phyloP scores from a whole-genome alignment of 2,113 vertebrate genomes.

The Rhinopomastus cyanomelas region DNA sequence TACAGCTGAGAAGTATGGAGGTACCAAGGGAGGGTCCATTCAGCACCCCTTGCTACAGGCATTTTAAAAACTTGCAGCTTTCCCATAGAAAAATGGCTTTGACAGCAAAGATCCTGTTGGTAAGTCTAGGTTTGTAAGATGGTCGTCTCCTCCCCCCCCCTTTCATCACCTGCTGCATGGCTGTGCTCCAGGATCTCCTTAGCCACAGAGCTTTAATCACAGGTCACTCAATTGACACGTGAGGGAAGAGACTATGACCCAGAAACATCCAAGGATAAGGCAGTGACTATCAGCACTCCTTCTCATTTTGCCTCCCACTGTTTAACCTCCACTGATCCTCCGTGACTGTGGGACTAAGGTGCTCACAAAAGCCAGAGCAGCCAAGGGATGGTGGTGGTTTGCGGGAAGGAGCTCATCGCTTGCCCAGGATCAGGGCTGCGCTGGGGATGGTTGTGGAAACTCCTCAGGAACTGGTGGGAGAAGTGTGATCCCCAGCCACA shows the following conservation, averaged over 20 bases:
- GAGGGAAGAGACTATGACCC: background rate
- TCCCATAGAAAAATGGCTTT: background rate
- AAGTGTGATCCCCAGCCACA: background rate
- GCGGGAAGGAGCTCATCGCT: background rate
- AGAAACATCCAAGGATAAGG: background rate
- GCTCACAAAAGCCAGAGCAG: background rate
- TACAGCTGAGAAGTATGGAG: background rate
- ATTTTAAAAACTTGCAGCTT: background rate
- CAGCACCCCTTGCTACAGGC: background rate
- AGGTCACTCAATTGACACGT: background rate
- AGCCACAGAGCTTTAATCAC: background rate
- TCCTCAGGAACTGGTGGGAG: background rate
- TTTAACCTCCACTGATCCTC: background rate
- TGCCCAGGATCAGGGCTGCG: background rate
- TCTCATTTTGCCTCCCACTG: background rate
- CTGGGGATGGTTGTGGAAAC: background rate
- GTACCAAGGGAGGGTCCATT: background rate
- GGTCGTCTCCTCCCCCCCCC: background rate
- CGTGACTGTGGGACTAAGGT: background rate
- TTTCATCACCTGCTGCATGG: background rate
- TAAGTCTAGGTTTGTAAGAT: background rate
- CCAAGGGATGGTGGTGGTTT: background rate
- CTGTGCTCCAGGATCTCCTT: background rate
- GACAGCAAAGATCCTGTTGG: background rate
- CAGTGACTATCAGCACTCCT: background rate